These are phyloP conservation scores for Gasteruption jaculator DNA, from an alignment of 2,888 invertebrate species.

Conservation along the genomic window DNA sequence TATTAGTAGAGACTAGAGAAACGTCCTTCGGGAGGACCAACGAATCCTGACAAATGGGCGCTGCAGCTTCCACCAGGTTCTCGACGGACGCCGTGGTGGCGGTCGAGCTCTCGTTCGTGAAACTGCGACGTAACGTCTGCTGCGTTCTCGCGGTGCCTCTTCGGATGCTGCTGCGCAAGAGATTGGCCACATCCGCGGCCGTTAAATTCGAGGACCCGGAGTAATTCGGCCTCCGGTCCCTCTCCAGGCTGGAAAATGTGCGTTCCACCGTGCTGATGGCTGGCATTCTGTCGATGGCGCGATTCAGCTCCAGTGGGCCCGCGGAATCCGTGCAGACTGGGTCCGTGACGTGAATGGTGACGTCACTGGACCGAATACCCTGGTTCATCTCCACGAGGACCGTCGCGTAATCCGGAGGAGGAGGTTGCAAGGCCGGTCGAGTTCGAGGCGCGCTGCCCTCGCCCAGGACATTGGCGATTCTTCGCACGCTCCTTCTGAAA, in stretches of 20 bases:
- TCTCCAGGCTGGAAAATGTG: constrained; percentile 37
- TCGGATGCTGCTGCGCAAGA: constrained; percentile 58
- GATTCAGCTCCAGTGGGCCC: too few species aligned
- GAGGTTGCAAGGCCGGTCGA: constrained; percentile 49
- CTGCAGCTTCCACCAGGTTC: constrained; percentile 47
- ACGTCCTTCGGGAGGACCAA: constrained; percentile 35
- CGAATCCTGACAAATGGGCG: constrained; percentile 47
- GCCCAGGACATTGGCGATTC: constrained; percentile 58
- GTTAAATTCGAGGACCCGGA: constrained; percentile 50
- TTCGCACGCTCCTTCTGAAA: constrained; percentile 72
- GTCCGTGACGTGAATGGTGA: constrained; percentile 30
- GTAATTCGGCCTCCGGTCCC: constrained; percentile 23
- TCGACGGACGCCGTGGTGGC: constrained; percentile 42
- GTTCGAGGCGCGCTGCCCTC: constrained; percentile 45
- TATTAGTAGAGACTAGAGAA: constrained; percentile 36
- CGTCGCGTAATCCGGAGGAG: constrained; percentile 62
- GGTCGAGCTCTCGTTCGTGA: constrained; percentile 31
- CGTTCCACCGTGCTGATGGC: constrained; percentile 34
- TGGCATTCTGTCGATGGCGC: constrained; percentile 36
- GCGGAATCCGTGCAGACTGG: constrained; percentile 23
- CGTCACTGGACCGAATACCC: constrained; percentile 27
- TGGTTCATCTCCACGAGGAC: constrained; percentile 62
- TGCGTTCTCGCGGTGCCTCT: constrained; percentile 50
- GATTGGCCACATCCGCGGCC: constrained; percentile 58
- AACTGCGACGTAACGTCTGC: constrained; percentile 38